phyloP scores from a whole-genome alignment of 1,140 invertebrate genomes.

The Thaumatotibia leucotreta region DNA sequence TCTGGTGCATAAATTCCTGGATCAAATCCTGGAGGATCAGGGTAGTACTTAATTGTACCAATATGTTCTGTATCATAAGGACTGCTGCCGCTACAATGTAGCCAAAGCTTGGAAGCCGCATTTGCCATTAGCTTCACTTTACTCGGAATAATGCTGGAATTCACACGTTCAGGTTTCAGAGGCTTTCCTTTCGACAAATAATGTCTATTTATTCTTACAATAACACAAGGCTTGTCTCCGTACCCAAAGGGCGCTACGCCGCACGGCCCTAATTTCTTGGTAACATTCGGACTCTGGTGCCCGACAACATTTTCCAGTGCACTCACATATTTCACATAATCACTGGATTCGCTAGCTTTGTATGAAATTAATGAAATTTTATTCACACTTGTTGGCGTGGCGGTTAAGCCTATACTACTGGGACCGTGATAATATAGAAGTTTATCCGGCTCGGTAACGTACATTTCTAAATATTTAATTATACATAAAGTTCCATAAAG shows the following conservation, averaged over 20 bases:
- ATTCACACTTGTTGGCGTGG: slow-evolving; percentile 44
- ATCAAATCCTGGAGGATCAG: slow-evolving; percentile 60
- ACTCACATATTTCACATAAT: slow-evolving; percentile 49
- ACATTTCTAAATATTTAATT: slow-evolving; percentile 28
- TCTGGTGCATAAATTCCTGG: slow-evolving; percentile 40
- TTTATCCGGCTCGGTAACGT: slow-evolving; percentile 34
- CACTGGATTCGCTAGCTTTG: slow-evolving; percentile 29
- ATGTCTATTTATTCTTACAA: slow-evolving; percentile 58
- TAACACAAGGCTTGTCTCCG: slow-evolving; percentile 50
- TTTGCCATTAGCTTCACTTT: slow-evolving; percentile 44
- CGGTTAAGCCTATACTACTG: slow-evolving; percentile 50
- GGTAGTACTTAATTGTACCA: slow-evolving; percentile 49
- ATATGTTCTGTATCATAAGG: slow-evolving; percentile 59
- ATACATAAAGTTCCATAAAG: slow-evolving; percentile 38
- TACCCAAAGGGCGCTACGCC: slow-evolving; percentile 52
- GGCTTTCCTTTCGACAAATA: slow-evolving; percentile 47
- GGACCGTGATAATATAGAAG: slow-evolving; percentile 31
- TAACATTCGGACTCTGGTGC: slow-evolving; percentile 28
- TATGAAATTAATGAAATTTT: slow-evolving; percentile 52
- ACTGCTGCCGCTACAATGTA: slow-evolving; percentile 49
- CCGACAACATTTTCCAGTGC: slow-evolving; percentile 37
- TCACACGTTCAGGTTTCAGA: slow-evolving; percentile 25
- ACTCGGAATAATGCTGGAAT: slow-evolving; percentile 28
- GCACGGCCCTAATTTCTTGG: slow-evolving; percentile 47
- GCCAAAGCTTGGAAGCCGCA: slow-evolving; percentile 45